These are phyloP conservation scores for Panulirus ornatus DNA, from an alignment of 1,140 invertebrate species.

Conservation along the genomic window DNA sequence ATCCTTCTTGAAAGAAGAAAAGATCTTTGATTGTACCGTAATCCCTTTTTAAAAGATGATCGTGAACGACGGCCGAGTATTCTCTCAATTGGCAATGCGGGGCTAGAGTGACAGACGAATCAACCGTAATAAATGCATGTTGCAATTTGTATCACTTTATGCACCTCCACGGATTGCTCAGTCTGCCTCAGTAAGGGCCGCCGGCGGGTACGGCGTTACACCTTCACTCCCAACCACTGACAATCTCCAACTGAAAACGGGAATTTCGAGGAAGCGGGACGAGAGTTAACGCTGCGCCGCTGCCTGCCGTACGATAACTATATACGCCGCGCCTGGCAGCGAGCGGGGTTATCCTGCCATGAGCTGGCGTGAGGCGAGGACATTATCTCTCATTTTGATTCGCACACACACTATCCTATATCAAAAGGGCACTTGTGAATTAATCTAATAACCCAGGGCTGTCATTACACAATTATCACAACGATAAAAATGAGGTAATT, in stretches of 20 bases:
- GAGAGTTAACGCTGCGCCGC: background rate
- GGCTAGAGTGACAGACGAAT: background rate
- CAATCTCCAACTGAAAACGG: background rate
- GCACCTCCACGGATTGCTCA: background rate
- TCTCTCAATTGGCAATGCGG: background rate
- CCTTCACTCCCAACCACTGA: background rate
- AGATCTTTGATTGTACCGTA: too few species aligned
- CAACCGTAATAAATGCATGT: background rate
- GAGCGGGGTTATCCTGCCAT: too few species aligned
- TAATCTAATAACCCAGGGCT: too few species aligned
- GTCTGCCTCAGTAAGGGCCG: background rate
- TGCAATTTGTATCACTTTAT: background rate
- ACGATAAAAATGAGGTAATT: too few species aligned
- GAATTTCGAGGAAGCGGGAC: background rate
- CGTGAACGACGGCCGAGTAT: background rate
- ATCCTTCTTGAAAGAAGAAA: background rate
- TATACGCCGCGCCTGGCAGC: background rate
- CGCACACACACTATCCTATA: too few species aligned
- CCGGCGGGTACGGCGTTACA: background rate
- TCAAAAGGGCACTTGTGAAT: too few species aligned
- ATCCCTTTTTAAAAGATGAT: background rate
- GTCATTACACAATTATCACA: too few species aligned
- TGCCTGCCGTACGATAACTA: background rate
- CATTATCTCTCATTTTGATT: too few species aligned
- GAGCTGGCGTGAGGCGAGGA: too few species aligned